Conservation (phyloP, 1,140 invertebrate genomes). For the Bathynomus jamesi region DNA sequence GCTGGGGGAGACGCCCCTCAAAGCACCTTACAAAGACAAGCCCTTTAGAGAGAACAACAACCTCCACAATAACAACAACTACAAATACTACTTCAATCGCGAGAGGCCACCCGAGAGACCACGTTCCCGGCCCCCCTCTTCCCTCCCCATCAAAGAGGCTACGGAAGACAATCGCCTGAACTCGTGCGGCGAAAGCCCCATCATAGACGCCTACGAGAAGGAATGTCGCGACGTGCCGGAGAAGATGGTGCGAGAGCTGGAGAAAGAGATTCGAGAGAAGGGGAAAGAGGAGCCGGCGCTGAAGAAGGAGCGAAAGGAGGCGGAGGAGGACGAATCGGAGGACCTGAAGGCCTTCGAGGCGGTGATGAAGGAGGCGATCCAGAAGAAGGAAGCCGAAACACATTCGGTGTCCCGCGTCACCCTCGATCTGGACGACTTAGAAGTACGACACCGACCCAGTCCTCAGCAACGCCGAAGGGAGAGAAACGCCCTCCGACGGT, state of each 20-base stretch:
- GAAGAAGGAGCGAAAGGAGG: constrained; percentile 41
- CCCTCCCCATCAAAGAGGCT: constrained; percentile 10
- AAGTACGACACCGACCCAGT: neutral
- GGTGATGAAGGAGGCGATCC: neutral
- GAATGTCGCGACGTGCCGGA: constrained; percentile 27
- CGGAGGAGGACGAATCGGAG: neutral
- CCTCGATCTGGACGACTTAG: neutral
- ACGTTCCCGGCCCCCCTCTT: neutral
- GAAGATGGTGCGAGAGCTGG: constrained; percentile 44
- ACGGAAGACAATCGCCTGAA: constrained; percentile 15
- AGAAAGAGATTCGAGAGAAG: constrained; percentile 34
- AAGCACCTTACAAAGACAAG: neutral
- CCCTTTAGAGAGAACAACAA: neutral
- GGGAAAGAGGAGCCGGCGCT: neutral
- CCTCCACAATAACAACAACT: constrained; percentile 11
- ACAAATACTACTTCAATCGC: constrained; percentile 8
- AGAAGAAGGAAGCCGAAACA: neutral
- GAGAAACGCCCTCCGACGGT: neutral
- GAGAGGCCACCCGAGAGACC: neutral
- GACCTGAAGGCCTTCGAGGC: neutral
- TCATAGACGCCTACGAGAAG: constrained; percentile 33
- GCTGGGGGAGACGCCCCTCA: constrained; percentile 5
- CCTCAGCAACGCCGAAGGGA: neutral
- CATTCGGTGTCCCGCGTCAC: neutral
- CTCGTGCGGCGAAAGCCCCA: constrained; percentile 23